phyloP scores from a whole-genome alignment of 2,113 vertebrate genomes.

The Petrocephalus zakoni region DNA sequence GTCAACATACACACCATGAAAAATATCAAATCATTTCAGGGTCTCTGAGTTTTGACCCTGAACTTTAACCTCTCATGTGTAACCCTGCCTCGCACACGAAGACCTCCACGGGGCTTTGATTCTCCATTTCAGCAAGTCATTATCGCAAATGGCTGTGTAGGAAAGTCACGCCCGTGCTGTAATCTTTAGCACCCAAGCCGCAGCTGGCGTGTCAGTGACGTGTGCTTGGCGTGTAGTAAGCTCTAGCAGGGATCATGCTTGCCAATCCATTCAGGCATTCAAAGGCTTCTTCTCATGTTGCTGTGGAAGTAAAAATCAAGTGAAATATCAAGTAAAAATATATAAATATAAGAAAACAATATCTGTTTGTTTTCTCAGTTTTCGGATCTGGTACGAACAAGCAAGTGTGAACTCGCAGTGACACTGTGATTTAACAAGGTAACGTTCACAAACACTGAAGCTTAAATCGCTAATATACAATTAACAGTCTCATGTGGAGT shows the following conservation, averaged over 20 bases:
- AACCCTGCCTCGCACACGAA: background rate
- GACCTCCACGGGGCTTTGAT: background rate
- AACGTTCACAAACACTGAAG: background rate
- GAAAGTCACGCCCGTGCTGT: background rate
- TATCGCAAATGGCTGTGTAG: background rate
- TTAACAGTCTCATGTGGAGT: background rate
- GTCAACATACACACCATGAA: background rate
- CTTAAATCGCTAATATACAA: background rate
- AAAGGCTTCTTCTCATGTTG: background rate
- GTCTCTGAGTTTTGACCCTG: background rate
- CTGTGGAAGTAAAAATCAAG: background rate
- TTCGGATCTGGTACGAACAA: background rate
- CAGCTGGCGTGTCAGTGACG: background rate
- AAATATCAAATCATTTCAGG: background rate
- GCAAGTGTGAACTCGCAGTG: slow-evolving; percentile 1
- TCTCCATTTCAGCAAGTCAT: background rate
- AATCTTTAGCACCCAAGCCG: background rate
- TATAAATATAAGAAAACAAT: background rate
- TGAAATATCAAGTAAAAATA: background rate
- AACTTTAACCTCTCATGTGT: background rate
- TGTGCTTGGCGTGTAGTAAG: background rate
- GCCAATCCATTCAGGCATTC: background rate
- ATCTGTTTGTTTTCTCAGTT: slow-evolving; percentile 2
- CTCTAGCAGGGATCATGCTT: background rate
- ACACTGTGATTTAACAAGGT: slow-evolving; percentile 3